Evolutionary conservation across 2,888 invertebrate genomes (phyloP).

Genomic region (Oscheius sp.): DNA sequence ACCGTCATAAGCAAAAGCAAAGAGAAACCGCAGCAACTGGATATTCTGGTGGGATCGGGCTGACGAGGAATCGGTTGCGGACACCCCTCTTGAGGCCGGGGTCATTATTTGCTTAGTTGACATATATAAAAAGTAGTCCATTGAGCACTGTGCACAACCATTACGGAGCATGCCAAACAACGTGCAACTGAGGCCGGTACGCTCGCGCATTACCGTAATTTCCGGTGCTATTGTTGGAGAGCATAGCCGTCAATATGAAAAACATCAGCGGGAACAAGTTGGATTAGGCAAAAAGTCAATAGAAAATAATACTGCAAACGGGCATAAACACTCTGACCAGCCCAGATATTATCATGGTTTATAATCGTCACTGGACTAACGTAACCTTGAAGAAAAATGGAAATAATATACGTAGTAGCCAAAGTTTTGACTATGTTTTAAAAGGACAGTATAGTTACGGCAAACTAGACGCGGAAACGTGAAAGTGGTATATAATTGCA

Average conservation of each 20-base stretch:
- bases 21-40: slow-evolving; percentile 5
- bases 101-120: slow-evolving; percentile 31
- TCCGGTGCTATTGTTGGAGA: slow-evolving; percentile 16
- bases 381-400: background rate
- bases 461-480: no score
- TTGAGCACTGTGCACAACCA: slow-evolving; percentile 3
- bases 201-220: background rate
- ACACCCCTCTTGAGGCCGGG: slow-evolving; percentile 23
- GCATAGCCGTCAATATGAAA: slow-evolving; percentile 1
- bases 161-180: background rate
- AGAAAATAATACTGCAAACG: background rate
- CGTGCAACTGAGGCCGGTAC: background rate
- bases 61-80: slow-evolving; percentile 10
- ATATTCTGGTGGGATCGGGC: slow-evolving; percentile 20
- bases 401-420: background rate
- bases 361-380: background rate
- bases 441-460: no score
- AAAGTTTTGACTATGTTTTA: background rate
- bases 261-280: slow-evolving; percentile 1
- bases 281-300: slow-evolving; percentile 3
- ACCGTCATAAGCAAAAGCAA: background rate
- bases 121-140: slow-evolving; percentile 22
- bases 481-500: no score
- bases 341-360: background rate
- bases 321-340: background rate